Percentiles rank a stretch among this genome's conserved stretches.
phyloP scores from a whole-genome alignment of 2,888 invertebrate genomes.

The Eubasilissa splendida region DNA sequence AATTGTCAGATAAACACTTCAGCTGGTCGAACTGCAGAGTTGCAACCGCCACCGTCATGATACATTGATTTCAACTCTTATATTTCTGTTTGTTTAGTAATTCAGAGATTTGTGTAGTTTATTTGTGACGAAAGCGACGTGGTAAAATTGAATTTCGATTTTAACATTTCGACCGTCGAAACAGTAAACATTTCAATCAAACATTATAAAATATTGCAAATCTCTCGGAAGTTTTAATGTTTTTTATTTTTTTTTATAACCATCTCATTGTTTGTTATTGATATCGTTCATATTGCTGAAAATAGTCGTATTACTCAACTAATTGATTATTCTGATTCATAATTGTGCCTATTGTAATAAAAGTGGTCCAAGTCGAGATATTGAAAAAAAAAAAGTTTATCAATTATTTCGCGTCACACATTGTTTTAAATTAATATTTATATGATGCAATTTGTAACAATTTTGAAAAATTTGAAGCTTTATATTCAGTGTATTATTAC shows the following conservation, averaged over 20 bases:
- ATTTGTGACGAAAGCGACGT: neutral
- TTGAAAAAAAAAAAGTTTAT: too few species aligned
- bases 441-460: too few species aligned
- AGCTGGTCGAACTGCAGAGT: neutral
- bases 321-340: too few species aligned
- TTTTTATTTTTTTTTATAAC: slow-evolving; percentile 33
- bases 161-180: neutral
- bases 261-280: slow-evolving; percentile 34
- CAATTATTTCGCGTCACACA: too few species aligned
- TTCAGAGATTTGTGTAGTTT: neutral
- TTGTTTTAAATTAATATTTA: too few species aligned
- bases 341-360: too few species aligned
- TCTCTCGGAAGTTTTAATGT: slow-evolving; percentile 6
- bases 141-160: neutral
- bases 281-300: slow-evolving; percentile 26
- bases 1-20: slow-evolving; percentile 8
- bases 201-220: neutral
- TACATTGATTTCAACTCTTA: neutral
- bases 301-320: neutral
- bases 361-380: too few species aligned
- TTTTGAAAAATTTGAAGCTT: too few species aligned
- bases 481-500: too few species aligned
- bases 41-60: neutral
- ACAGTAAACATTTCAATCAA: slow-evolving; percentile 18
- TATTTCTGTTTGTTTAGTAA: neutral